Evolutionary conservation across 1,140 invertebrate genomes (phyloP), one percentile per base, ranked within the genome.

Genomic region (Apis laboriosa): DNA sequence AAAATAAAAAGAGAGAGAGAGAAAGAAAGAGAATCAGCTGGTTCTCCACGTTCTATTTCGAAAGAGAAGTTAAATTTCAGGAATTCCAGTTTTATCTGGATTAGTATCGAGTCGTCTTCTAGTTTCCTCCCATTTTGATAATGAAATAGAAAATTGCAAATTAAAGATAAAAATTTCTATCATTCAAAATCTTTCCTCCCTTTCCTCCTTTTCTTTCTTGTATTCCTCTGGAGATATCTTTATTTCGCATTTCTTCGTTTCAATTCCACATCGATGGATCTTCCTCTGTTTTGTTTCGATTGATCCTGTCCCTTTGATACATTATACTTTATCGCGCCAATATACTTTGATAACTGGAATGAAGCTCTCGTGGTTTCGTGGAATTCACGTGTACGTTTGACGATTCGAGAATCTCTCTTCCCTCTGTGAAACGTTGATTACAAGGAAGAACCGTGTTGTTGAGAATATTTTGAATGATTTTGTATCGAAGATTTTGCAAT

Each of bases 21-120:
- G 34, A 7, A 43, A 43, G 34, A 43, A 43, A 43, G 34, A 43
- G 34, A 43, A 5, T 43, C 34, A 43, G 51, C 55, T 28, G 19
- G 9, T 49, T 34, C 9, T 13, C 13, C n/a, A 51, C 1, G 1
- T 49, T 21, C 9, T 24, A 34, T 64, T 53, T 61, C 28, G 24
- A 55, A 19, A 28, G 61, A 77, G 43, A 34, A 83, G 49, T 83
- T 77, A 58, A 86, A 83, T 87, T 86, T 79, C 71, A 71, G 34
- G 60, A 21, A 67, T 79, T 83, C 55, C 3, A 55, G n/a, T 70
- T 77, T 72, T 68, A 75, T 77, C 58, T 24, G 74, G 72, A 28
- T 64, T 71, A 86, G 58, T 55, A 56, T 55, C 58, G 43, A 61
- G 17, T 24, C 55, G 17, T 63, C 17, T 24, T 24, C 24, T 34